A percentile compares a stretch with the other conserved stretches of the same genome.
Evolutionary conservation across 2,113 vertebrate species (phyloP).

Genomic region (Albula glossodonta): DNA sequence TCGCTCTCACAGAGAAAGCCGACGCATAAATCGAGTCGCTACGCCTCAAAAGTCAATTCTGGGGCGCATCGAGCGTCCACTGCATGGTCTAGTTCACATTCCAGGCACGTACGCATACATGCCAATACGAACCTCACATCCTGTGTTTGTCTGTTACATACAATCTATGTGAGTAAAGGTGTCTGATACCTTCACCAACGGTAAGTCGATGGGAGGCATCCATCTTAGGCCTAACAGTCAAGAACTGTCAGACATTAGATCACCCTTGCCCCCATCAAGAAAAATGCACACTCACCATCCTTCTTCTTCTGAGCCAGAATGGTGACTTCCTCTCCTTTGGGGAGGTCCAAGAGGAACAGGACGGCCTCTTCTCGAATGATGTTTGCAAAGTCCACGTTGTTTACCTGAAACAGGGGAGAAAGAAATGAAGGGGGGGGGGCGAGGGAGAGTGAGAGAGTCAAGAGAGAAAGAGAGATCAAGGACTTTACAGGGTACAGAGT

Average conservation of each 20-base stretch:
- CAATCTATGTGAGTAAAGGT: neutral
- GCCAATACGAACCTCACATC: neutral
- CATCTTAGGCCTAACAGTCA: neutral
- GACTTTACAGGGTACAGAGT: neutral
- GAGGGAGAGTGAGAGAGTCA: too few relatives aligned
- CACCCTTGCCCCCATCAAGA: too few relatives aligned
- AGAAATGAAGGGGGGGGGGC: too few relatives aligned
- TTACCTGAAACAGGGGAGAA: conserved; percentile 74
- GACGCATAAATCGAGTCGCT: neutral
- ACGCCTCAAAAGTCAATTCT: neutral
- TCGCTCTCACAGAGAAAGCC: neutral
- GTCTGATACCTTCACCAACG: neutral
- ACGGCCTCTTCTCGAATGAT: conserved; percentile 98
- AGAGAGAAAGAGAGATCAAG: conserved; percentile 14
- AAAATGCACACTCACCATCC: conserved; percentile 77
- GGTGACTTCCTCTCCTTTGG: conserved; percentile 93
- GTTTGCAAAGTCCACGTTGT: conserved; percentile 98
- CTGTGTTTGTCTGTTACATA: neutral
- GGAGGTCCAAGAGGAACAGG: conserved; percentile 93
- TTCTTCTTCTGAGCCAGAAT: conserved; percentile 98
- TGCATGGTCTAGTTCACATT: neutral
- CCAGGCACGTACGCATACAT: conserved; percentile 12
- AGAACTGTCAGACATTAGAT: neutral
- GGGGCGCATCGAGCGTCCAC: neutral
- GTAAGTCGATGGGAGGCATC: too few relatives aligned